A percentile compares a stretch with the other conserved stretches of the same genome.
These are phyloP conservation scores for Dicentrarchus labrax DNA, from an alignment of 2,113 vertebrate species.

Conservation along the genomic window DNA sequence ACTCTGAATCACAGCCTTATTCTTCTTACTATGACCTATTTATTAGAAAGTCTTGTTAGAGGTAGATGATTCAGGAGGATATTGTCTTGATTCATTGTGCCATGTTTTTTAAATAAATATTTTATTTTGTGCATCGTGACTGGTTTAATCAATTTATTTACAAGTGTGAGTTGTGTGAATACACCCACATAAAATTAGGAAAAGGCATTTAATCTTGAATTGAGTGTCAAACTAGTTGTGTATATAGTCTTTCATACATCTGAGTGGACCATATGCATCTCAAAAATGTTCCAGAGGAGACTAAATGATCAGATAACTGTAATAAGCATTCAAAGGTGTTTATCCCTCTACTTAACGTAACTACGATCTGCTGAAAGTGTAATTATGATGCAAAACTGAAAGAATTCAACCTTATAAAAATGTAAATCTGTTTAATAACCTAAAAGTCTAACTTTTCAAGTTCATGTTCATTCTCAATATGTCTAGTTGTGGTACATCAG, in stretches of 20 bases:
- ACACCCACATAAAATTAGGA: neutral
- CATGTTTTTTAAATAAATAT: conserved; percentile 65
- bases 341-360: neutral
- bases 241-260: neutral
- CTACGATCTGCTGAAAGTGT: neutral
- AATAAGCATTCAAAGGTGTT: neutral
- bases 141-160: conserved; percentile 19
- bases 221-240: neutral
- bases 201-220: neutral
- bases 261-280: neutral
- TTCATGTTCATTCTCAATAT: neutral
- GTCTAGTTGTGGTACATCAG: neutral
- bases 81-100: conserved; percentile 47
- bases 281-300: neutral
- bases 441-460: neutral
- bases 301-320: neutral
- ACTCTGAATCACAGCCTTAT: conserved; percentile 58
- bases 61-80: conserved; percentile 16
- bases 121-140: conserved; percentile 51
- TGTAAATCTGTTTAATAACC: neutral
- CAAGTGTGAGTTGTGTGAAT: conserved; percentile 4
- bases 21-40: conserved; percentile 64
- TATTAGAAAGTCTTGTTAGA: conserved; percentile 55
- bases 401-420: too few relatives aligned
- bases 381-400: neutral